These are phyloP conservation scores for Neodon shergylaensis DNA, from an alignment of 2,113 vertebrate species.

Conservation along the genomic window DNA sequence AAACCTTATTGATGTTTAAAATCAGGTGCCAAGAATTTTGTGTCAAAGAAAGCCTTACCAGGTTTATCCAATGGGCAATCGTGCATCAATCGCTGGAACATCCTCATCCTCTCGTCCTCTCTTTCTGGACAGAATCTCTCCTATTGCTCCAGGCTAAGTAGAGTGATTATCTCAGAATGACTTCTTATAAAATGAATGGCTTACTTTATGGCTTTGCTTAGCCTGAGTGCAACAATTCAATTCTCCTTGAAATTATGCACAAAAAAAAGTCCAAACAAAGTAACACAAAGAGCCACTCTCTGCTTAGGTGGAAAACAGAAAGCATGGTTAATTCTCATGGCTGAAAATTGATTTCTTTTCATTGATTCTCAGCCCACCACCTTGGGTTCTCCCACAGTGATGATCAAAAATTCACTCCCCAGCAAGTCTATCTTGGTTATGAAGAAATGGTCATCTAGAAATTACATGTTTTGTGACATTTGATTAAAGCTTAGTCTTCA, in stretches of 20 bases:
- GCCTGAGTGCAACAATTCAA: neutral
- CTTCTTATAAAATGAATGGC: conserved; percentile 43
- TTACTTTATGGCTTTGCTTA: conserved; percentile 33
- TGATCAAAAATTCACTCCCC: conserved; percentile 70
- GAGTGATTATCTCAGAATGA: conserved; percentile 26
- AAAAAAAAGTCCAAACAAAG: conserved; percentile 41
- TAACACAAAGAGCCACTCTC: neutral
- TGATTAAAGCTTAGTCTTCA: conserved; percentile 84
- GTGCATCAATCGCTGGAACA: neutral
- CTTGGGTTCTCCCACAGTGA: conserved; percentile 82
- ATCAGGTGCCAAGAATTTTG: conserved; percentile 40
- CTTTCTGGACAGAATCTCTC: conserved; percentile 49
- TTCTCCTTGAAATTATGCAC: conserved; percentile 41
- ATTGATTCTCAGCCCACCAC: conserved; percentile 77
- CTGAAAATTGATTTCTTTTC: conserved; percentile 55
- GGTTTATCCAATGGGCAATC: conserved; percentile 42
- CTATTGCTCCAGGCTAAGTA: conserved; percentile 40
- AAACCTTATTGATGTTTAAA: conserved; percentile 45
- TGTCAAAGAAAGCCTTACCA: conserved; percentile 30
- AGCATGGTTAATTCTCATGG: conserved; percentile 74
- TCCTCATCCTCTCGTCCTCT: neutral
- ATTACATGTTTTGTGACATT: conserved; percentile 83
- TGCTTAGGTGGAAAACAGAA: conserved; percentile 43
- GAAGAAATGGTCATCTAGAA: conserved; percentile 85
- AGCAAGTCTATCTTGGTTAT: conserved; percentile 81